Base-by-base conservation (phyloP, 2,113 vertebrate genomes). In the Phalacrocorax aristotelis region DNA sequence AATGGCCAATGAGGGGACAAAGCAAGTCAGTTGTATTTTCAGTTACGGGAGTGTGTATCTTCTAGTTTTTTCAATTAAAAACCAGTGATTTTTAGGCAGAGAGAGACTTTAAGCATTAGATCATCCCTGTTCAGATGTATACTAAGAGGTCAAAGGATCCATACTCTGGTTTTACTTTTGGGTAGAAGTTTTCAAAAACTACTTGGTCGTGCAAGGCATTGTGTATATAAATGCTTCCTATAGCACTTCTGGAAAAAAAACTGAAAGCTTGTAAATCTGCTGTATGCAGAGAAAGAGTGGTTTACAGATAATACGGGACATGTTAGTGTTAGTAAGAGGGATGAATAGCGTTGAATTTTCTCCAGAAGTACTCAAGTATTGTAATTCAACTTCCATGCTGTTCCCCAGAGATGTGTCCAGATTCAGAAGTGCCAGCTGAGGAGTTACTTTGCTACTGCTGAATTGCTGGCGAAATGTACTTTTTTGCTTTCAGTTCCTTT, bases 271-370 rank as follows among this genome's bases (percentile, higher is more conserved):
- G 30, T 66, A 25, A 78, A 92, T 81, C 17, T 86, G 77, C 80
- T 95, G n/a, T 36, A 5, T 86, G 74, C 52, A 75, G 89, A 87
- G 76, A 44, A 86, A 76, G 82, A 89, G 87, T 87, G 80, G 26
- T 91, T 90, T 94, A 64, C 77, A 94, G 80, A 84, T 78, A 60
- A 91, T 29, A 32, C 2, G 11, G 64, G 94, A 83, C 83, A 68
- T 91, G 77, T 81, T 87, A 68, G 76, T 96, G 89, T 84, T 95
- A 87, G 11, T 58, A 75, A 91, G 87, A 94, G 51, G 62, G 89
- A 95, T 96, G 91, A 84, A 75, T 19, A 89, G 89, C 89, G 48
- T 6, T 96, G 77, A 38, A 34, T 84, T 87, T 68, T 92, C 93
- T 89, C 89, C 7, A 11, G 91, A 92, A 94, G 23, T 32, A 49